These are phyloP conservation scores for Colius striatus DNA, from an alignment of 2,113 vertebrate species.

Conservation along the genomic window DNA sequence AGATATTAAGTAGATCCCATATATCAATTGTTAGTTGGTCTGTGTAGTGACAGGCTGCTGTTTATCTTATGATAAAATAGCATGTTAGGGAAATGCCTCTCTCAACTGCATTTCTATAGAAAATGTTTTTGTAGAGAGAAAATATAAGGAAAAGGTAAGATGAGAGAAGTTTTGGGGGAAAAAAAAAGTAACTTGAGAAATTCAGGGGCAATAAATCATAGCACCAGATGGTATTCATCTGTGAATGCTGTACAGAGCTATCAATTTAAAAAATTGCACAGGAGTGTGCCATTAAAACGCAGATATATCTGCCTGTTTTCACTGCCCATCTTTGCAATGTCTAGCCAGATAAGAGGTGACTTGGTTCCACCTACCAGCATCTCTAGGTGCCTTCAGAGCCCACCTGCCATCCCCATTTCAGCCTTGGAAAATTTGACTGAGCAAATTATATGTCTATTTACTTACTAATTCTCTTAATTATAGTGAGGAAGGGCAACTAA, in stretches of 20 bases:
- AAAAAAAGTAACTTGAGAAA: slow-evolving; percentile 53
- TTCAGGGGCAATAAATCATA: slow-evolving; percentile 68
- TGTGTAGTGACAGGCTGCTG: slow-evolving; percentile 23
- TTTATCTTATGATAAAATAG: slow-evolving; percentile 37
- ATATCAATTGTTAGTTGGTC: slow-evolving; percentile 17
- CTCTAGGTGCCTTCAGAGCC: neutral
- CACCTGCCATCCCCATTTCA: fast-evolving
- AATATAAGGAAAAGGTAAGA: slow-evolving; percentile 54
- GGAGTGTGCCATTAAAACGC: slow-evolving; percentile 18
- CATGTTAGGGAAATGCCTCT: slow-evolving; percentile 21
- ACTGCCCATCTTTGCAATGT: neutral
- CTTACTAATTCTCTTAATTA: neutral
- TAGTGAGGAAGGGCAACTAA: neutral
- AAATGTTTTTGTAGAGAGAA: slow-evolving; percentile 3
- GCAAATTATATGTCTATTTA: neutral
- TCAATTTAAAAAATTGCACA: slow-evolving; percentile 8
- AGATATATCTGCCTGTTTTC: neutral
- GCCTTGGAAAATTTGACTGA: neutral
- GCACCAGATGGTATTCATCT: slow-evolving; percentile 71
- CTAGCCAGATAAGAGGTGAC: neutral
- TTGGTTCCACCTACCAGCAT: neutral
- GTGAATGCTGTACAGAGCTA: slow-evolving; percentile 26
- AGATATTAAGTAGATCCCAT: slow-evolving; percentile 19
- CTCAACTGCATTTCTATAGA: neutral
- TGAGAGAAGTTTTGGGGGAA: neutral